Percentiles rank a stretch among this genome's conserved stretches.
phyloP scores from a whole-genome alignment of 2,797 vertebrate genomes.

The Allenopithecus nigroviridis region DNA sequence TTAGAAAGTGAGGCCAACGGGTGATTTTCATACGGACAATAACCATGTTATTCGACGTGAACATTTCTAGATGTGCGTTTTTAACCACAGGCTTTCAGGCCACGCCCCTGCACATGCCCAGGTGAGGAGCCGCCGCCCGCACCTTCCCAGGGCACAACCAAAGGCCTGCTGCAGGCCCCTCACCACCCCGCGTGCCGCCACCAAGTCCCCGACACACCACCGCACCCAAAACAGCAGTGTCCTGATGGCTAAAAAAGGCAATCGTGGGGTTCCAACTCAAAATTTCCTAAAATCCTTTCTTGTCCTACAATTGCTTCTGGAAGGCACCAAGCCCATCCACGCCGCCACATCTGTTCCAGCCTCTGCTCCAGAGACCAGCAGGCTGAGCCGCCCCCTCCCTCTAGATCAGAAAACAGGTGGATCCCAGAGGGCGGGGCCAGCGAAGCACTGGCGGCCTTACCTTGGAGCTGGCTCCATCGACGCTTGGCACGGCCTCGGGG shows the following conservation, averaged over 20 bases:
- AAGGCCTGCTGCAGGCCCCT: neutral
- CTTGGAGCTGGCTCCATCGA: neutral
- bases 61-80: neutral
- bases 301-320: rapidly evolving
- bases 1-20: neutral
- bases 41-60: rapidly evolving
- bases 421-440: rapidly evolving
- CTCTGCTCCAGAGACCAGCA: neutral
- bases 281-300: rapidly evolving
- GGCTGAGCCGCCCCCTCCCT: neutral
- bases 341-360: rapidly evolving
- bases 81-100: neutral
- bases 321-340: rapidly evolving
- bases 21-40: neutral
- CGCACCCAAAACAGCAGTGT: neutral
- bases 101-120: rapidly evolving
- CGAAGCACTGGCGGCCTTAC: constrained; percentile 44
- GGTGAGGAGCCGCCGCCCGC: neutral
- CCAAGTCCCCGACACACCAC: rapidly evolving
- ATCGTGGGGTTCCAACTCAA: rapidly evolving
- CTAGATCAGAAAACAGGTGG: rapidly evolving
- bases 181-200: rapidly evolving
- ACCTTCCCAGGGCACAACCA: neutral
- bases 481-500: neutral
- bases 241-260: rapidly evolving